These are phyloP conservation scores for Cosmorhoe ocellata DNA, from an alignment of 2,888 invertebrate genomes.

Conservation along the genomic window DNA sequence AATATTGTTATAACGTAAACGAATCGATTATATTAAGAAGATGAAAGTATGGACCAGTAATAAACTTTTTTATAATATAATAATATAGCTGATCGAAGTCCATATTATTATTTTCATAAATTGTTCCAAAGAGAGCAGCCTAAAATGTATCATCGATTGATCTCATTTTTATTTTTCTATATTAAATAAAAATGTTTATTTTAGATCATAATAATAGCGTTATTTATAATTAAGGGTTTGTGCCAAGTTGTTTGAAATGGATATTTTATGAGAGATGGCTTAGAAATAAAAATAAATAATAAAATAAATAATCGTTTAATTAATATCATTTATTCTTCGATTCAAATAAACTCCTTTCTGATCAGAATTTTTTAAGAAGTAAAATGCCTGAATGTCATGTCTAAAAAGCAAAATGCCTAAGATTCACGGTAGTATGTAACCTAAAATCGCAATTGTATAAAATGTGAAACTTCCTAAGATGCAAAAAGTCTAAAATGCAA, in stretches of 20 bases:
- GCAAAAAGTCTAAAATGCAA: too few species aligned
- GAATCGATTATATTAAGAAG: constrained; percentile 24
- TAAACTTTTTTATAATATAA: constrained; percentile 39
- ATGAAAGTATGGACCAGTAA: constrained; percentile 55
- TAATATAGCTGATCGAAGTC: constrained; percentile 45
- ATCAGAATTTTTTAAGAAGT: too few species aligned
- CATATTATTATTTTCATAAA: constrained; percentile 54
- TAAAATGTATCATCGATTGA: constrained; percentile 80
- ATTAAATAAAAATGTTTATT: constrained; percentile 75
- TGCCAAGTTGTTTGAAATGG: constrained; percentile 70
- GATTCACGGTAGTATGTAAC: too few species aligned
- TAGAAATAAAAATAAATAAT: too few species aligned
- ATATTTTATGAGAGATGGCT: constrained; percentile 63
- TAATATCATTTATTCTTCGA: constrained; percentile 19
- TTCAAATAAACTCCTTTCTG: too few species aligned
- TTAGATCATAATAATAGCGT: constrained; percentile 49
- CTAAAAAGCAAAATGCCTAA: too few species aligned
- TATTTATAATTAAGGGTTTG: constrained; percentile 46
- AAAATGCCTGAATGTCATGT: too few species aligned
- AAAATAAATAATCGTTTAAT: constrained; percentile 35
- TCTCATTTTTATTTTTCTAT: constrained; percentile 78
- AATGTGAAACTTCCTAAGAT: too few species aligned
- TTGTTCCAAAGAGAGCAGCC: constrained; percentile 83
- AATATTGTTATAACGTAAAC: constrained; percentile 17
- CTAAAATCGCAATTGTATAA: too few species aligned